Evolutionary conservation across 2,888 invertebrate species (phyloP), one percentile per base, ranked within the genome.

Genomic region (Hirtodrosophila alboralis): DNA sequence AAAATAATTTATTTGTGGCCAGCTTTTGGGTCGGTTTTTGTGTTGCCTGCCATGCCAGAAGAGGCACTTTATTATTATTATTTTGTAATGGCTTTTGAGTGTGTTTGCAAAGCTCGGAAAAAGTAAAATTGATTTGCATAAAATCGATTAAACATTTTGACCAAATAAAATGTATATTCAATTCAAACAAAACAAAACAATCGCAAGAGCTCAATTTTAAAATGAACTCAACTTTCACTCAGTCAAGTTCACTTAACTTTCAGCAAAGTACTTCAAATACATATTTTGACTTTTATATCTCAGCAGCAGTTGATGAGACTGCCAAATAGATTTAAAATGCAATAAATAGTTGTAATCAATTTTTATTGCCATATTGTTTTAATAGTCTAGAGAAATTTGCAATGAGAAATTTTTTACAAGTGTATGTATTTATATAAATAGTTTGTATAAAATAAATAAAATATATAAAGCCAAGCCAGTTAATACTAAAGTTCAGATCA

Each of bases 11-110:
- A 78, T 78, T 78, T 78, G 75, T 51, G 66, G 64, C 57, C 63
- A 62, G 48, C 30, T 34, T n/a, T n/a, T 44, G 49, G 64, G 53
- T 60, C 53, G 30, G 33, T 54, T 58, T 49, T 23, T 7, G 30
- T 30, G 10, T 18, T 18, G 2, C 4, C 4, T 21, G 16, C 43
- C n/a, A n/a, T 45, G 57, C 10, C 43, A 53, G 66, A 61, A 44
- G 58, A 38, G 53, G 57, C 33, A 54, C 68, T 56, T 71, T 68
- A 58, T 79, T 80, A 72, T 79, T 85, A 79, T 75, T 85, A 79
- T 86, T 78, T 83, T 79, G 86, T 85, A 85, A 85, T 85, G 86
- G 86, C 54, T 75, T 81, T 83, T 54, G 65, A 85, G 84, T 85
- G 84, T 85, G 84, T 68, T 75, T 75, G 65, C 61, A 41, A 49